These are phyloP conservation scores for Abramis brama DNA, from an alignment of 2,113 vertebrate genomes.

Conservation along the genomic window DNA sequence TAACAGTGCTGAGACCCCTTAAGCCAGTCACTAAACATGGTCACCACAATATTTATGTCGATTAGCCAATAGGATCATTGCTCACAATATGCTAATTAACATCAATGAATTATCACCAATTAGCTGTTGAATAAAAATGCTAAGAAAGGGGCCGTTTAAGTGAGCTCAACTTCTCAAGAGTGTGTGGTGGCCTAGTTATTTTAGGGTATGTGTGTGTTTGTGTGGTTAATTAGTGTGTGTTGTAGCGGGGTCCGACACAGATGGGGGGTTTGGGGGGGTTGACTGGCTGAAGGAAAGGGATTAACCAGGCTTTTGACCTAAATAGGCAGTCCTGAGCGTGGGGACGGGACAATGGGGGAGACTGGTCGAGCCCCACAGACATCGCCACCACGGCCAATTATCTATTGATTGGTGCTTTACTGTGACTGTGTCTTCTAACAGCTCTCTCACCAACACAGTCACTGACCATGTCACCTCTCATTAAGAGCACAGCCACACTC, in stretches of 20 bases:
- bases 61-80: constrained; percentile 74
- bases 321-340: constrained; percentile 81
- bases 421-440: constrained; percentile 78
- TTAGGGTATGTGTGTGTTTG: constrained; percentile 30
- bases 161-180: constrained; percentile 64
- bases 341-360: constrained; percentile 77
- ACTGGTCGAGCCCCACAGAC: constrained; percentile 52
- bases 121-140: constrained; percentile 70
- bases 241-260: constrained; percentile 68
- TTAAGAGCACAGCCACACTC: constrained; percentile 52
- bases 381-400: constrained; percentile 80
- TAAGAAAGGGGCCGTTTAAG: constrained; percentile 66
- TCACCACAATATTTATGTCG: constrained; percentile 68
- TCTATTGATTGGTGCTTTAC: constrained; percentile 86
- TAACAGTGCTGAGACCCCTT: constrained; percentile 58
- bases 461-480: constrained; percentile 76
- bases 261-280: constrained; percentile 57
- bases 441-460: constrained; percentile 74
- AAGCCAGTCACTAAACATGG: constrained; percentile 38
- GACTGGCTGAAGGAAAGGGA: constrained; percentile 59
- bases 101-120: constrained; percentile 73
- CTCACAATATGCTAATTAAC: constrained; percentile 76
- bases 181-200: constrained; percentile 24
- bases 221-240: constrained; percentile 83
- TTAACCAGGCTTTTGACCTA: constrained; percentile 85